Evolutionary conservation across 2,113 vertebrate genomes (phyloP), one percentile per base, ranked within the genome.

Genomic region (Emydocephalus ijimae): DNA sequence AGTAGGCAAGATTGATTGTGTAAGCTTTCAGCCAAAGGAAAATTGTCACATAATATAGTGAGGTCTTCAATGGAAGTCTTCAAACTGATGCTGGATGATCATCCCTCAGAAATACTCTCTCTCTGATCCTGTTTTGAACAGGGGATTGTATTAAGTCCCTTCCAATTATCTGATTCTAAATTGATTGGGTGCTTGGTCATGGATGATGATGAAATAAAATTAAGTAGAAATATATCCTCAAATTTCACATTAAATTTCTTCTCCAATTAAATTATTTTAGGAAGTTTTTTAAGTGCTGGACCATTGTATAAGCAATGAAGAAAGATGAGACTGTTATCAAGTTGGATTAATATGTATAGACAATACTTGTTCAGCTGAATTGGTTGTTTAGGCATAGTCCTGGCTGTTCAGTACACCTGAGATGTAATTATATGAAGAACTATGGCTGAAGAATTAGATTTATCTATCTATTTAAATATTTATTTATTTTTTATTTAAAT

Each of bases 301-400:
- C 48, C 24, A 26, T n/a, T 88, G 29, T 39, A 14, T 74, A 57
- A 39, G 39, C 24, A 56, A 81, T 52, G 5, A 0, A 18, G 85
- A 88, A 45, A 88, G 54, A 55, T 4, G 1, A 0, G 6, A 87
- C 43, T 39, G 12, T 94, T 52, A 69, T 29, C 69, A 29, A 92
- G 20, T 89, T 85, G 45, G 14, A 12, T 87, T 91, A 57, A 81
- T 91, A 1, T 5, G 10, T 11, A 14, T 11, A 88, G 34, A 50
- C 57, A 56, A 89, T 64, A 85, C 0, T 0, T 45, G 54, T 56
- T 43, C 48, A 24, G 12, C 4, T 0, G 0, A 85, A 26, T 0
- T 0, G 20, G 50, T 48, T 89, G 56, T 21, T 29, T 87, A 86
- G 57, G 15, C 85, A 89, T 24, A 89, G 10, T 57, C 90, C n/a